Base-by-base conservation (phyloP, 2,797 vertebrate genomes). In the Danio aesculapii region DNA sequence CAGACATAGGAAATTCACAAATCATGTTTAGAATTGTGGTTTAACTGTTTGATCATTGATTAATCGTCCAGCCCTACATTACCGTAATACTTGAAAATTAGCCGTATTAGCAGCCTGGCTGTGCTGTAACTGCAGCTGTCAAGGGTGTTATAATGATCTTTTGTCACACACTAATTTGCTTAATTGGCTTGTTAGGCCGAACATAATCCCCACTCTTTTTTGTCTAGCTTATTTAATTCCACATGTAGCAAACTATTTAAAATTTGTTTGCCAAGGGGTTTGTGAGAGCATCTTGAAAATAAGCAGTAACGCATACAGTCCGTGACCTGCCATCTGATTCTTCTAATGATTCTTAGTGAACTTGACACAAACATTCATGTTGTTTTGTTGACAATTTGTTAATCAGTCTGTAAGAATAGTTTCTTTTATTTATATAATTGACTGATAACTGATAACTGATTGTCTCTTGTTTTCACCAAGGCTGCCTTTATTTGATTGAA, bases 71-170 rank as follows among this genome's bases (percentile, higher is more conserved):
- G 30, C 30, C 30, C 30, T 30, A 30, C 30, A 30, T 30, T 30
- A 30, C 30, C 1, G 30, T 17, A 41, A 43, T 71, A 9, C 16
- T 43, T 58, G 8, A 16, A 46, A 41, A 49, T 12, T 49, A 49
- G 5, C 11, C 10, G 10, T 47, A 58, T 59, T 53, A 70, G 5
- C 43, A 2, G 12, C 58, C 43, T 16, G 58, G 11, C 49, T 19
- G 21, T 52, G 16, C 16, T 63, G 21, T 62, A 62, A 63, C 10
- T 63, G 59, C 46, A 17, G 59, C 46, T 30, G 59, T 59, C 30
- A 63, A 75, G 9, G 57, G 55, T 74, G 55, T 75, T 64, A 41
- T 52, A 46, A 68, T 58, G 58, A 57, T 57, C 41, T 43, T 61
- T 50, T 1, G 19, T 78, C 61, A 8, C 66, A 50, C 44, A 59